Evolutionary conservation across 2,797 vertebrate genomes (phyloP).

Genomic region (Amblyraja radiata): DNA sequence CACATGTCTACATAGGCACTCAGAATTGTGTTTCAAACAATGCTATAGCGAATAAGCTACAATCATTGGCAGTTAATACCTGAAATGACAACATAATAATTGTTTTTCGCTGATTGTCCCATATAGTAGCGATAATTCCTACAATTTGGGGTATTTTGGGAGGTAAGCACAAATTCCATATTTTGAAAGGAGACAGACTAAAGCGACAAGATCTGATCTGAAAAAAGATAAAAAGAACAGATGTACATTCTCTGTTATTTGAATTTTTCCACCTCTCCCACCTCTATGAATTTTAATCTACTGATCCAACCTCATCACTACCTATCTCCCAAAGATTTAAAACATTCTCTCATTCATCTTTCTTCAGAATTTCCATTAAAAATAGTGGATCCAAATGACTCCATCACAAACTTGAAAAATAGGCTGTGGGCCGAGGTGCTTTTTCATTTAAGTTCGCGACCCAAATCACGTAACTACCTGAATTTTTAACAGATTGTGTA

Average conservation of each 20-base stretch:
- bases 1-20: not conserved
- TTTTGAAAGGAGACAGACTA: not conserved
- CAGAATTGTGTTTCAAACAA: not conserved
- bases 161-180: not conserved
- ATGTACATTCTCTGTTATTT: not conserved
- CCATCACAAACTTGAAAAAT: too few species aligned
- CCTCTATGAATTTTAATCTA: not conserved
- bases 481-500: too few species aligned
- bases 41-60: not conserved
- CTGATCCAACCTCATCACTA: not conserved
- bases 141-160: not conserved
- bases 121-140: not conserved
- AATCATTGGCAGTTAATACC: not conserved
- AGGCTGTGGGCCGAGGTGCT: too few species aligned
- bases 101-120: constrained; percentile 21
- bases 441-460: too few species aligned
- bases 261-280: not conserved
- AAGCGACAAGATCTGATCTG: not conserved
- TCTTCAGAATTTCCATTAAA: not conserved
- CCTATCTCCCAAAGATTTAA: not conserved
- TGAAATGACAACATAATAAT: not conserved
- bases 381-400: too few species aligned
- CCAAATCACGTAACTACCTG: too few species aligned
- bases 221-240: not conserved
- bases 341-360: not conserved